Conservation (phyloP, 2,888 invertebrate species). For the Parnassius glacialis region DNA sequence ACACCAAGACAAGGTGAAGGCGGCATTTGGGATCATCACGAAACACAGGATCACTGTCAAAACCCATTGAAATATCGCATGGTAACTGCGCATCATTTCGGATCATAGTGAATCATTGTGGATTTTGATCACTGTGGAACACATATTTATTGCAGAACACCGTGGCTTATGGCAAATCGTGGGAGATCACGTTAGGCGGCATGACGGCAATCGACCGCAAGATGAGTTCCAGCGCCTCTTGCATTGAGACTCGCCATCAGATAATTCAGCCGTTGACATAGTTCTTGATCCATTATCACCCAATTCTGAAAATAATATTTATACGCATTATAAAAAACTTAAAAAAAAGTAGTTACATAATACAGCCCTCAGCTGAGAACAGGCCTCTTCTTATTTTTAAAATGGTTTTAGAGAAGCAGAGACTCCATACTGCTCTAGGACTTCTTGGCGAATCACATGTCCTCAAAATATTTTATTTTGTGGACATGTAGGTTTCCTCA, state of each 20-base stretch:
- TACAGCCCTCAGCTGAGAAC: too few relatives aligned
- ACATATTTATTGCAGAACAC: constrained; percentile 7
- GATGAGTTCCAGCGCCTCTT: constrained; percentile 75
- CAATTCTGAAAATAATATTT: constrained; percentile 46
- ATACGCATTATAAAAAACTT: too few relatives aligned
- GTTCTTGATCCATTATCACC: constrained; percentile 70
- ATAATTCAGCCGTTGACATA: constrained; percentile 71
- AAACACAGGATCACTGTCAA: not conserved
- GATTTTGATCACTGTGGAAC: constrained; percentile 1
- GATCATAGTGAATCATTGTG: not conserved
- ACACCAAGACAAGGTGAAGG: not conserved
- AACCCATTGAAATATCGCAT: not conserved
- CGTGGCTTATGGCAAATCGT: not conserved
- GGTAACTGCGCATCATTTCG: not conserved
- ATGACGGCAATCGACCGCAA: constrained; percentile 69
- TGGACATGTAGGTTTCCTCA: too few relatives aligned
- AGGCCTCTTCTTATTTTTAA: too few relatives aligned
- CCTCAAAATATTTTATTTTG: too few relatives aligned
- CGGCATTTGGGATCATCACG: not conserved
- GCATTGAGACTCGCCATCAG: constrained; percentile 63
- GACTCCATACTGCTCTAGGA: too few relatives aligned
- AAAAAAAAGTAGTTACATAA: too few relatives aligned
- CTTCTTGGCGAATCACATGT: too few relatives aligned
- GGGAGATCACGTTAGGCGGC: constrained; percentile 66
- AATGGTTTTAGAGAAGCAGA: too few relatives aligned